These are phyloP conservation scores for Phortica variegata DNA, from an alignment of 1,140 invertebrate genomes.

Conservation along the genomic window DNA sequence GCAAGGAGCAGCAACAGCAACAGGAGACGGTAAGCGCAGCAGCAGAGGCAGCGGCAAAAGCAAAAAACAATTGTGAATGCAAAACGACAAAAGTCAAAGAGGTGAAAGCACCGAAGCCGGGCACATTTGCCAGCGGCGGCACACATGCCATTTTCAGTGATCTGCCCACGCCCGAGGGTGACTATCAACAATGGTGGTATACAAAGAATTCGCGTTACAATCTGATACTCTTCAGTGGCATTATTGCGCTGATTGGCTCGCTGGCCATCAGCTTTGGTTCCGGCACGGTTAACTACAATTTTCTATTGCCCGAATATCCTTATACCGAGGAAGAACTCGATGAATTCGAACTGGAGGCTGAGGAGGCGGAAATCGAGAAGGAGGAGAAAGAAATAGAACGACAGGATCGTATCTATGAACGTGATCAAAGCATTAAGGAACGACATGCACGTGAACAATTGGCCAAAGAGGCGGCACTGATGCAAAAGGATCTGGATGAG, in stretches of 20 bases:
- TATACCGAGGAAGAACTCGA: slow-evolving; percentile 37
- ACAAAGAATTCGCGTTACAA: slow-evolving; percentile 37
- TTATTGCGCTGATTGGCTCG: slow-evolving; percentile 15
- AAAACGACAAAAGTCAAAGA: no score
- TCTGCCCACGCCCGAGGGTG: slow-evolving; percentile 30
- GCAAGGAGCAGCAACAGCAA: no score
- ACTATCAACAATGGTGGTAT: slow-evolving; percentile 24
- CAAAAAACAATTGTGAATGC: no score
- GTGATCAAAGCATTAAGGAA: slow-evolving; percentile 22
- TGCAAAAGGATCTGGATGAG: slow-evolving; percentile 34
- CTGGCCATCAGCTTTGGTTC: background rate
- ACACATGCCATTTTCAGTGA: slow-evolving; percentile 31
- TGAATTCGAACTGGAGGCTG: slow-evolving; percentile 11
- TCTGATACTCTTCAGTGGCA: slow-evolving; percentile 21
- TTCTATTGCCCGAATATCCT: slow-evolving; percentile 28
- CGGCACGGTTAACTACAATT: slow-evolving; percentile 3
- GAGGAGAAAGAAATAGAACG: slow-evolving; percentile 23
- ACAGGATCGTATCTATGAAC: slow-evolving; percentile 23
- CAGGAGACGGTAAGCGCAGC: background rate
- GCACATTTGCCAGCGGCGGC: slow-evolving; percentile 32
- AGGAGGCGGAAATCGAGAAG: slow-evolving; percentile 26
- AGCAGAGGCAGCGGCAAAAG: slow-evolving; percentile 1
- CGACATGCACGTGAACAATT: slow-evolving; percentile 25
- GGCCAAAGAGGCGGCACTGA: slow-evolving; percentile 32
- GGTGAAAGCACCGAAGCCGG: slow-evolving; percentile 9